A percentile compares a stretch with the other conserved stretches of the same genome.
phyloP scores from a whole-genome alignment of 2,113 vertebrate genomes.

The Rhipidura dahli region DNA sequence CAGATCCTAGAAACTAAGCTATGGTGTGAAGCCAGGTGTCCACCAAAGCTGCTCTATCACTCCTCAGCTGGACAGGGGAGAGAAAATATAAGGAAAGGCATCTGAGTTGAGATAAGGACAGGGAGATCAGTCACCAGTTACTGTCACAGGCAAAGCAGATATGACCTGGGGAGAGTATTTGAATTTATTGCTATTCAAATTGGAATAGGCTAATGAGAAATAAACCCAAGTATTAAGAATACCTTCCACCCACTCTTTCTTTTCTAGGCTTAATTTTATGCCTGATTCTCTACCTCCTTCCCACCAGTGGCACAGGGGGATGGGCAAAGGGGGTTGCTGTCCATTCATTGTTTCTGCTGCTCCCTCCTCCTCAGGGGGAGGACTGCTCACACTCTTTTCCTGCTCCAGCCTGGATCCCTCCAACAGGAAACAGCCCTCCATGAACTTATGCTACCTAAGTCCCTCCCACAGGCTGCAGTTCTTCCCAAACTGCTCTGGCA shows the following conservation, averaged over 20 bases:
- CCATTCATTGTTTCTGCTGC: background rate
- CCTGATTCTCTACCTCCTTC: background rate
- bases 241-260: background rate
- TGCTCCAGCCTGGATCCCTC: background rate
- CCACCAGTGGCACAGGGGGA: fast-evolving
- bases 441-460: background rate
- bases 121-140: background rate
- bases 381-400: background rate
- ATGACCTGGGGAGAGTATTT: too few species aligned
- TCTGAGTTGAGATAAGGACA: background rate
- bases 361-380: background rate
- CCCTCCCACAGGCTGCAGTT: background rate
- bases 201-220: background rate
- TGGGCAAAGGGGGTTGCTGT: fast-evolving
- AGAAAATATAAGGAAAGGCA: background rate
- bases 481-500: background rate
- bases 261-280: background rate
- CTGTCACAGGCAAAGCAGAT: background rate
- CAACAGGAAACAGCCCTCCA: background rate
- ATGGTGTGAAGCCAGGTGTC: background rate
- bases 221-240: background rate
- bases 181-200: background rate
- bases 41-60: background rate
- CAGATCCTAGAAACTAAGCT: background rate
- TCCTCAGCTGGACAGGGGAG: background rate